Evolutionary conservation across 1,140 invertebrate genomes (phyloP).

Genomic region (Dysdera silvatica): DNA sequence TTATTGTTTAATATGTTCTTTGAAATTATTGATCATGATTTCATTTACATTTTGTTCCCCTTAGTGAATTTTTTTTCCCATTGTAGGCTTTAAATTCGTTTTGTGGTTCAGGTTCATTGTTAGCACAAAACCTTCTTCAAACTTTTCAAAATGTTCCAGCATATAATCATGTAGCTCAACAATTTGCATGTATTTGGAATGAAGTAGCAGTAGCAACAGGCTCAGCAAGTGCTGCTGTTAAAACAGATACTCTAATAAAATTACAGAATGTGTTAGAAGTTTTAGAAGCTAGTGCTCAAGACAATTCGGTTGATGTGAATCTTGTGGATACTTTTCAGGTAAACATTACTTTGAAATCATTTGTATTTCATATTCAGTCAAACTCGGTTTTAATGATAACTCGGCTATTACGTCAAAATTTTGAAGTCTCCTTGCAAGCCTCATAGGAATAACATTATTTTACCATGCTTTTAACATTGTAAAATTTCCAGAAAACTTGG

Average conservation of each 20-base stretch:
- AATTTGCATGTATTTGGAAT: constrained; percentile 30
- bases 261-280: constrained; percentile 31
- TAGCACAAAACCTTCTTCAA: constrained; percentile 21
- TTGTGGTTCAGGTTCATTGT: constrained; percentile 22
- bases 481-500: too few relatives aligned
- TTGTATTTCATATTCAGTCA: neutral
- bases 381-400: neutral
- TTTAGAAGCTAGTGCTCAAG: constrained; percentile 21
- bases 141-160: constrained; percentile 17
- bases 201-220: constrained; percentile 31
- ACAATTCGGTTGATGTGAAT: neutral
- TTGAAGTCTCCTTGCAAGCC: too few relatives aligned
- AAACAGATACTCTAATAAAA: constrained; percentile 33
- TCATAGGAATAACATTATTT: too few relatives aligned
- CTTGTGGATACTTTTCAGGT: constrained; percentile 24
- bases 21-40: too few relatives aligned
- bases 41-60: too few relatives aligned
- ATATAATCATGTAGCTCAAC: constrained; percentile 11
- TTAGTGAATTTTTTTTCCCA: neutral
- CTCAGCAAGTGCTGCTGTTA: constrained; percentile 32
- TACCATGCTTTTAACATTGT: too few relatives aligned
- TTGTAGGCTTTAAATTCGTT: constrained; percentile 27
- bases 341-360: neutral
- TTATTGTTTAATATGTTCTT: too few relatives aligned
- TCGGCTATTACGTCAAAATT: too few relatives aligned